phyloP scores from a whole-genome alignment of 2,797 vertebrate genomes.

The Yasuhikotakia modesta region DNA sequence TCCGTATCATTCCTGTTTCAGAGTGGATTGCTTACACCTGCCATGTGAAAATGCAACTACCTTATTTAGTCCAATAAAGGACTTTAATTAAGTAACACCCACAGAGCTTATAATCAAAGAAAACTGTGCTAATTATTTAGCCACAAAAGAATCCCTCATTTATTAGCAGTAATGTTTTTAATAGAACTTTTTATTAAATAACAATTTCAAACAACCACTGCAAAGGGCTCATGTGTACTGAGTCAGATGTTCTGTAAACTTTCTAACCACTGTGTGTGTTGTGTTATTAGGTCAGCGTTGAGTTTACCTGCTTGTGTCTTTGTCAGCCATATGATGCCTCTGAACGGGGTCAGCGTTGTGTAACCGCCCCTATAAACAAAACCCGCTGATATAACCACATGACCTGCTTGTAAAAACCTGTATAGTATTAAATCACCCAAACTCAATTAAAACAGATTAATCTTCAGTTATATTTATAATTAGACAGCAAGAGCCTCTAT shows the following conservation, averaged over 20 bases:
- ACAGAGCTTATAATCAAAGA: not conserved
- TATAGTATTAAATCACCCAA: conserved; percentile 32
- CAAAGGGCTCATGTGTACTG: not conserved
- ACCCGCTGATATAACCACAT: conserved; percentile 37
- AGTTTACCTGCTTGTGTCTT: not conserved
- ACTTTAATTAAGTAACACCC: not conserved
- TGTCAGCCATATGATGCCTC: not conserved
- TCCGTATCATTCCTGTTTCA: conserved; percentile 43
- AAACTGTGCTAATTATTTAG: not conserved
- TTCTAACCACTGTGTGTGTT: too few relatives aligned
- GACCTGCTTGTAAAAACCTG: conserved; percentile 43
- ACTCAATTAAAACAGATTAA: not conserved
- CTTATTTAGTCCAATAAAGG: not conserved
- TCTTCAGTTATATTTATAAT: conserved; percentile 6
- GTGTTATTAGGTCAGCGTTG: not conserved
- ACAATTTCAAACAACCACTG: not conserved
- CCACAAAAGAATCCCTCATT: not conserved
- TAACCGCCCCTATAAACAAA: conserved; percentile 19
- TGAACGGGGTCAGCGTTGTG: conserved; percentile 18
- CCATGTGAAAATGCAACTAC: not conserved
- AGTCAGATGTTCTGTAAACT: not conserved
- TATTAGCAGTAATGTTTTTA: not conserved
- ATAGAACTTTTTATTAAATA: not conserved
- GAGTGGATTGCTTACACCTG: not conserved
- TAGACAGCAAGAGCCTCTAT: conserved; percentile 36